A percentile compares a stretch with the other conserved stretches of the same genome.
Conservation (phyloP, 2,888 invertebrate species). For the Aproaerema taeniolella region DNA sequence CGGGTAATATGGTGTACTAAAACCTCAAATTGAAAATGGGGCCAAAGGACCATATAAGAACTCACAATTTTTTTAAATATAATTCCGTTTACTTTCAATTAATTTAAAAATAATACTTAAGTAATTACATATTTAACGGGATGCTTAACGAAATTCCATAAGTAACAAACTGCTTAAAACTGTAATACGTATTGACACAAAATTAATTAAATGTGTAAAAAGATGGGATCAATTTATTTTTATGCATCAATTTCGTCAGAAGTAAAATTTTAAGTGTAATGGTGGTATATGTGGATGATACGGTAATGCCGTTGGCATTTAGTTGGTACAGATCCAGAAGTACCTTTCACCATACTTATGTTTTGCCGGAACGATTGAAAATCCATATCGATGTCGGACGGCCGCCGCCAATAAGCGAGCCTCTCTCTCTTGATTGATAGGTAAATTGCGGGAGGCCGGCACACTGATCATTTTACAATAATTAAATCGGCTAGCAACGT, state of each 20-base stretch:
- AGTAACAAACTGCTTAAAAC: background rate
- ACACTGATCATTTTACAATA: conserved; percentile 73
- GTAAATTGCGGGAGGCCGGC: conserved; percentile 72
- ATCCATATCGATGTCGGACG: conserved; percentile 38
- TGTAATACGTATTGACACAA: background rate
- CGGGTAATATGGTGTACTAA: no score
- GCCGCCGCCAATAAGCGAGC: conserved; percentile 42
- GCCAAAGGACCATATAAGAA: conserved; percentile 17
- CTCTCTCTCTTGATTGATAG: conserved; percentile 69
- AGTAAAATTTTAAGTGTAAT: background rate
- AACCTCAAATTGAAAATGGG: no score
- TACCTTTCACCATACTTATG: conserved; percentile 43
- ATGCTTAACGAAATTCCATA: background rate
- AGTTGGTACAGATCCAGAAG: background rate
- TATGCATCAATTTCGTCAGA: background rate
- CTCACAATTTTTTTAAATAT: conserved; percentile 10
- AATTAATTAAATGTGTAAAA: background rate
- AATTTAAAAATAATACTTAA: background rate
- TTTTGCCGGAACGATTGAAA: conserved; percentile 46
- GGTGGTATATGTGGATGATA: background rate
- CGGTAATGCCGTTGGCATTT: conserved; percentile 11
- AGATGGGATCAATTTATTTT: background rate
- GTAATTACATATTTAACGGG: background rate
- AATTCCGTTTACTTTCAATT: conserved; percentile 2
- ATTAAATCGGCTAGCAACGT: conserved; percentile 74